A percentile compares a stretch with the other conserved stretches of the same genome.
phyloP scores from a whole-genome alignment of 2,888 invertebrate species.

The Oligia strigilis region DNA sequence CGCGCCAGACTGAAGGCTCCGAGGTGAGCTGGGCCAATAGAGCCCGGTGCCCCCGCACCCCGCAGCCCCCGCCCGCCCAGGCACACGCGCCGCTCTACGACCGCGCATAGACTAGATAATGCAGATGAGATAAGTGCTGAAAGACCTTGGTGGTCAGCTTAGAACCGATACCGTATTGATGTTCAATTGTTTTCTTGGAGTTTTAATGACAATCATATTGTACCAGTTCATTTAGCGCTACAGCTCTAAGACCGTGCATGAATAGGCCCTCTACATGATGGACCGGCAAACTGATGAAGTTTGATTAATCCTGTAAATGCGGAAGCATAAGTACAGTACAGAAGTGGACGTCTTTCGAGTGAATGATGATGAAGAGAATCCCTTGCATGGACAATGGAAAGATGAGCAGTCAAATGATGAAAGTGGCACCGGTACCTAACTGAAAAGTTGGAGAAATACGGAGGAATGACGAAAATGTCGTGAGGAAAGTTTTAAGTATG shows the following conservation, averaged over 20 bases:
- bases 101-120: slow-evolving; percentile 76
- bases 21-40: slow-evolving; percentile 80
- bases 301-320: no score
- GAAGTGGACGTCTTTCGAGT: no score
- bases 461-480: not conserved
- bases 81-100: slow-evolving; percentile 78
- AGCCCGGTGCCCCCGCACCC: slow-evolving; percentile 66
- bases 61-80: slow-evolving; percentile 77
- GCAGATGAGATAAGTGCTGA: slow-evolving; percentile 72
- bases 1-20: slow-evolving; percentile 84
- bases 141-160: slow-evolving; percentile 64
- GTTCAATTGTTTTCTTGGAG: slow-evolving; percentile 26
- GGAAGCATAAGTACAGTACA: not conserved
- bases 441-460: not conserved
- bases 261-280: not conserved
- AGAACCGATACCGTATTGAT: slow-evolving; percentile 46
- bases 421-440: not conserved
- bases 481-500: not conserved
- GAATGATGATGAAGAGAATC: not conserved
- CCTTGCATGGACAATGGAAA: not conserved
- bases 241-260: not conserved
- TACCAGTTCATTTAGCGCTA: not conserved
- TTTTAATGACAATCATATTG: not conserved
- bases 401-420: not conserved
- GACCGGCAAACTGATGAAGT: no score